These are phyloP conservation scores for Bombylius major DNA, from an alignment of 2,888 invertebrate species.

Conservation along the genomic window DNA sequence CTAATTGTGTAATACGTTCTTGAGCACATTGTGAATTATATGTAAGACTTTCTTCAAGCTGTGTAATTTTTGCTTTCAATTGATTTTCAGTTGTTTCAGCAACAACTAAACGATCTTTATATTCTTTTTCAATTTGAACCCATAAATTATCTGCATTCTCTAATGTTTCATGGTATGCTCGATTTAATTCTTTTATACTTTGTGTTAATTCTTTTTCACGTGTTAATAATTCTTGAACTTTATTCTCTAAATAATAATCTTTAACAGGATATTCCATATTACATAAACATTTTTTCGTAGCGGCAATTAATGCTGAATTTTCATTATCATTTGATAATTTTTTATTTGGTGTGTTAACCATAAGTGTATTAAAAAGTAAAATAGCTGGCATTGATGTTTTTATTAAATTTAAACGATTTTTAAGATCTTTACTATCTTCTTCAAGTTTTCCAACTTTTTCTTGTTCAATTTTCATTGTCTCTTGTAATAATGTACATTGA, in stretches of 20 bases:
- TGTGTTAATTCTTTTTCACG: conserved; percentile 23
- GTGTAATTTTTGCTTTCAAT: conserved; percentile 43
- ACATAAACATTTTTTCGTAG: not conserved
- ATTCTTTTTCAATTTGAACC: conserved; percentile 53
- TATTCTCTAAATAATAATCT: conserved; percentile 1
- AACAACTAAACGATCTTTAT: conserved; percentile 44
- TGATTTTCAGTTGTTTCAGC: conserved; percentile 38
- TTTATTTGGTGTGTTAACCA: conserved; percentile 14
- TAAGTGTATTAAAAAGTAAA: conserved; percentile 45
- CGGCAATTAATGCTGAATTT: not conserved
- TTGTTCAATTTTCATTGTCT: conserved; percentile 43
- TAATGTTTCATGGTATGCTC: conserved; percentile 55
- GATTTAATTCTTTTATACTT: conserved; percentile 44
- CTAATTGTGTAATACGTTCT: conserved; percentile 44
- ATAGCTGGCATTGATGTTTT: conserved; percentile 50
- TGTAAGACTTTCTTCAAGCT: conserved; percentile 43
- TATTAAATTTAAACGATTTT: conserved; percentile 43
- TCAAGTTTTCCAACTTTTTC: conserved; percentile 40
- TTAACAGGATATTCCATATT: not conserved
- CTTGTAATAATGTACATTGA: conserved; percentile 38
- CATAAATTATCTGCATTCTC: conserved; percentile 60
- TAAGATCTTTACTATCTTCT: conserved; percentile 41
- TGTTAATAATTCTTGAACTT: conserved; percentile 11
- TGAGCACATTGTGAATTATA: conserved; percentile 39
- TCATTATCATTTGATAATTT: conserved; percentile 10